Conservation (phyloP, 1,140 invertebrate genomes). For the Drosophila kanapiae region DNA sequence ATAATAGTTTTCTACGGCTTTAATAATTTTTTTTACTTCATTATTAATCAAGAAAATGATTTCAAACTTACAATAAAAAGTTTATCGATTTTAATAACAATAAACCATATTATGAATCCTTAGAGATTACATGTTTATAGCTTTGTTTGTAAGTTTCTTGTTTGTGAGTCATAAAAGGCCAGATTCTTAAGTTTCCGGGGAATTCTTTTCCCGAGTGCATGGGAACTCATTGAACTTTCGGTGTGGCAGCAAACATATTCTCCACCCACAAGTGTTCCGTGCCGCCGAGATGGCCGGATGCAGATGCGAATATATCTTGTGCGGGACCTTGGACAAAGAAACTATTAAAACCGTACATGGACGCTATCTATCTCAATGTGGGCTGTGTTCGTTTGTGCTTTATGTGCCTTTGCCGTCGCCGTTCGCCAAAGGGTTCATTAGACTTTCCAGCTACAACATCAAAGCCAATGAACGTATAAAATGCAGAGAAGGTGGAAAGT, state of each 20-base stretch:
- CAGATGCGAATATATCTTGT: conserved; percentile 11
- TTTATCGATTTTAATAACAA: neutral
- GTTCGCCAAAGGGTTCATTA: conserved; percentile 73
- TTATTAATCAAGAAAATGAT: no score
- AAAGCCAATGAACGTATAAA: conserved; percentile 77
- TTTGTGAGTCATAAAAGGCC: neutral
- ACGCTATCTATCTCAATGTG: conserved; percentile 44
- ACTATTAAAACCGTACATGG: conserved; percentile 29
- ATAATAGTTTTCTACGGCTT: neutral
- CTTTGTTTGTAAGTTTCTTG: neutral
- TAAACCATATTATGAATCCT: neutral
- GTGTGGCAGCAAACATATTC: neutral
- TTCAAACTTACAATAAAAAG: neutral
- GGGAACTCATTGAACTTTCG: conserved; percentile 10
- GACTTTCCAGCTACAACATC: conserved; percentile 63
- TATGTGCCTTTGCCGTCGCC: conserved; percentile 38
- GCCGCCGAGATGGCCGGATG: conserved; percentile 11
- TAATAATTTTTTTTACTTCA: no score
- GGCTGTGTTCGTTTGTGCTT: conserved; percentile 44
- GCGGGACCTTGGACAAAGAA: conserved; percentile 32
- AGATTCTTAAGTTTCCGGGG: neutral
- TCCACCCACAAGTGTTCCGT: neutral
- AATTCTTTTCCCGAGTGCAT: conserved; percentile 11
- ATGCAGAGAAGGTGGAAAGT: conserved; percentile 39
- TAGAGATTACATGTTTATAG: neutral